Evolutionary conservation across 1,140 invertebrate genomes (phyloP).

Genomic region (Plutomurus gul): DNA sequence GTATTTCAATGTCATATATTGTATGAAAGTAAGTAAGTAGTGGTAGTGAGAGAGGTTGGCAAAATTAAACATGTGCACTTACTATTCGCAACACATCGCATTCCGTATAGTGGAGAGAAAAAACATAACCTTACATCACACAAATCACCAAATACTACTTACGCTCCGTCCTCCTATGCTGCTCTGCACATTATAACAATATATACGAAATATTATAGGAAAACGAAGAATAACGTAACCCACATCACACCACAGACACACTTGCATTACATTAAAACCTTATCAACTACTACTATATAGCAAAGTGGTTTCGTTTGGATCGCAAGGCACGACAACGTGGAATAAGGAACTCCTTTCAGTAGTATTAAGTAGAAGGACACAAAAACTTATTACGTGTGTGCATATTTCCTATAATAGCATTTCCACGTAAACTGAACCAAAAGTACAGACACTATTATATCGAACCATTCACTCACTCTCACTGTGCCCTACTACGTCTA

Average conservation of each 20-base stretch:
- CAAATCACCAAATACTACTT: neutral
- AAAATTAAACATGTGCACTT: neutral
- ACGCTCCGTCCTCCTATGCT: neutral
- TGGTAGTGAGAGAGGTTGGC: neutral
- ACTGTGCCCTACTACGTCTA: neutral
- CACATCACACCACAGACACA: slow-evolving; percentile 28
- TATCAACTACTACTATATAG: neutral
- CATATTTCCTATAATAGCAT: slow-evolving; percentile 18
- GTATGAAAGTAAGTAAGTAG: neutral
- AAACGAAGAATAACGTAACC: neutral
- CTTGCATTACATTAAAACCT: neutral
- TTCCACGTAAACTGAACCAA: neutral
- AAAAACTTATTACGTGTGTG: slow-evolving; percentile 27
- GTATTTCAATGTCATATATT: slow-evolving; percentile 18
- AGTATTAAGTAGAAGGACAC: slow-evolving; percentile 2
- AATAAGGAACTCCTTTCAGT: neutral
- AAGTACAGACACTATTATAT: neutral
- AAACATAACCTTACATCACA: slow-evolving; percentile 27
- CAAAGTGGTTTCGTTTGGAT: no score
- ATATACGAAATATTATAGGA: neutral
- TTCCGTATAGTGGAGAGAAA: neutral
- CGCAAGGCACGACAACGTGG: neutral
- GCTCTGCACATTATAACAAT: neutral
- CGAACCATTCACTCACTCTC: neutral
- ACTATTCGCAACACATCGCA: slow-evolving; percentile 1